Base-by-base conservation (phyloP, 23 tunicate genomes). In the Ciona savignyi region DNA sequence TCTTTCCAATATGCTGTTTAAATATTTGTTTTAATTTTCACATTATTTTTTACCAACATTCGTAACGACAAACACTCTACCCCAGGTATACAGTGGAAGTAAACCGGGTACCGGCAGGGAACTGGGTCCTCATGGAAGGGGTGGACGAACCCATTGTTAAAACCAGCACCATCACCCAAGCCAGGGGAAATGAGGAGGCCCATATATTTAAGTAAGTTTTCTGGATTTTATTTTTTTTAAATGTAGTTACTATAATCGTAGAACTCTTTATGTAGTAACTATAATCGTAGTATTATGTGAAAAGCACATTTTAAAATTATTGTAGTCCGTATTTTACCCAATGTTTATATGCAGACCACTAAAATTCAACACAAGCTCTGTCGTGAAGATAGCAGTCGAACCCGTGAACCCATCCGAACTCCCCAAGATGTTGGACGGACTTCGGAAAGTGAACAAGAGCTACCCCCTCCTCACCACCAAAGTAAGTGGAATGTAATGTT, bases 391-490 rank as follows among this genome's bases (percentile, higher is more conserved):
- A 24, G 99, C 99, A 4, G 93, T 87, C 20, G 99, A 94, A 74
- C 99, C 99, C 0, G 95, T 94, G 30, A 94, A 94, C 73, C 99
- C 99, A 23, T 94, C 99, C 2, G 99, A 94, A 60, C 86, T 94
- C 19, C 99, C 99, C 0, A 94, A 94, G 75, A 94, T 94, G 99
- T 78, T 94, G 80, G 99, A 94, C 32, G 99, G 95, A 20, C 68
- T 94, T 80, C 63, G 99, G 60, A 94, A 94, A 79, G 99, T 94
- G 1, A 87, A 94, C 82, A 94, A 94, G 65, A 94, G 99, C 63
- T 94, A 94, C 33, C 99, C 99, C 20, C 75, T 94, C 32, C 83
- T 94, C 32, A 94, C 88, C 25, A 94, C 95, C 42, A 91, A 91
- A 70, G 90, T 84, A 26, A 72, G 3, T 9, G n/a, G n/a, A n/a